Base-by-base conservation (phyloP, 1,140 invertebrate species). In the Bactericera cockerelli region DNA sequence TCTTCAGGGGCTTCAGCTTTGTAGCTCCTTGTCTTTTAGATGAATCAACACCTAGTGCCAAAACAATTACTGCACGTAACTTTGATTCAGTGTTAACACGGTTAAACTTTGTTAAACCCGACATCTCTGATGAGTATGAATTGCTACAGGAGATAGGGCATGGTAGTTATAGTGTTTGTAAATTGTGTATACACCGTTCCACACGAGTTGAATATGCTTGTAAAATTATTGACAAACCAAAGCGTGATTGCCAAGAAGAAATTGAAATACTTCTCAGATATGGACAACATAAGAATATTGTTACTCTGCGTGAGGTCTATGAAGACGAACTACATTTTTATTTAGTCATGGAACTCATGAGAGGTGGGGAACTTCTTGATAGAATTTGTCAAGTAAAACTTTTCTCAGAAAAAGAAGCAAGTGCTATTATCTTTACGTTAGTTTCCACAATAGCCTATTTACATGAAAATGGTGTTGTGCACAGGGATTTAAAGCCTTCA, bases 1-100 rank as follows among this genome's bases (percentile, higher is more conserved):
- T 99, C 26, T 99, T 99, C 71, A 83, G 93, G 60, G 94, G 94
- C 8, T 99, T 99, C 69, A 97, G 93, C 77, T 99, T 98, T 72
- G 85, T 99, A 59, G 94, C 96, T 1, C 93, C 94, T 0, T 84
- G 87, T 67, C 74, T 97, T 56, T 75, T 90, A 1, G 84, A 87
- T 63, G 79, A 81, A 53, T 60, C 8, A 11, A 22, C 60, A 61
- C 11, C 57, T 63, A 60, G 53, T 66, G 58, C 54, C 61, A 28
- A 49, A 49, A 19, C 42, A 11, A 58, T 36, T 16, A 38, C 6
- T 58, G 14, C n/a, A 58, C n/a, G 56, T 38, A 38, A 36, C 19
- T 58, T 4, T 58, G 26, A 31, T 57, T 60, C 53, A 28, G 54
- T 57, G 49, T 65, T 57, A 6, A 49, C n/a, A 22, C 65, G 67